These are phyloP conservation scores for Dromococcyx pavoninus DNA, from an alignment of 2,797 vertebrate species.

Conservation along the genomic window DNA sequence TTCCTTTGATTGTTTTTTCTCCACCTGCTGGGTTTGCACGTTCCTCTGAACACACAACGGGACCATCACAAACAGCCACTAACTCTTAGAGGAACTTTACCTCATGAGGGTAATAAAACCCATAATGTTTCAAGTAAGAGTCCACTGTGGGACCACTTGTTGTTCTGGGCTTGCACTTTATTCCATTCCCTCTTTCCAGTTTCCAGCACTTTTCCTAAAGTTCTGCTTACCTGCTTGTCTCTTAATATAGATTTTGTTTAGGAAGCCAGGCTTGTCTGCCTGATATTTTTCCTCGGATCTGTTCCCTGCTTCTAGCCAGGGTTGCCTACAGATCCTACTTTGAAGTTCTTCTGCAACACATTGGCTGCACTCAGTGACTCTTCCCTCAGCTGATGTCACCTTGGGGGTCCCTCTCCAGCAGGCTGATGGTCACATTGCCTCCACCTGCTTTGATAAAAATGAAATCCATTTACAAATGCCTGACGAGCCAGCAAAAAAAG, in stretches of 20 bases:
- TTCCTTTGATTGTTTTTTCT: background rate
- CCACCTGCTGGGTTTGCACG: background rate
- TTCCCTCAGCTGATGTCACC: conserved; percentile 5
- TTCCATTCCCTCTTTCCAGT: conserved; percentile 43
- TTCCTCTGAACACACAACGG: background rate
- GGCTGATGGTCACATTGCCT: background rate
- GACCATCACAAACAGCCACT: background rate
- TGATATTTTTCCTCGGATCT: conserved; percentile 58
- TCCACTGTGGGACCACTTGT: background rate
- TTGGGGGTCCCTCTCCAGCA: background rate
- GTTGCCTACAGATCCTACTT: conserved; percentile 39
- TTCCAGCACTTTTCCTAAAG: conserved; percentile 6
- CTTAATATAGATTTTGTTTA: conserved; percentile 31
- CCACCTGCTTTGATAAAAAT: conserved; percentile 33
- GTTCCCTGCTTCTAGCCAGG: conserved; percentile 2
- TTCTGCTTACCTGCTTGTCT: conserved; percentile 23
- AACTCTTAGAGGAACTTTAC: background rate
- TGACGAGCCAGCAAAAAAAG: background rate
- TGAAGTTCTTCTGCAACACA: conserved; percentile 11
- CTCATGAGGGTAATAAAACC: background rate
- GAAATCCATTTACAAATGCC: background rate
- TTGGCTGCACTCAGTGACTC: background rate
- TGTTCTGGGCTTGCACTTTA: background rate
- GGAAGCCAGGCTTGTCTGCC: conserved; percentile 25
- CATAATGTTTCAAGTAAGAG: background rate